These are phyloP conservation scores for Aphaenogaster floridana DNA, from an alignment of 1,140 invertebrate species.

Conservation along the genomic window DNA sequence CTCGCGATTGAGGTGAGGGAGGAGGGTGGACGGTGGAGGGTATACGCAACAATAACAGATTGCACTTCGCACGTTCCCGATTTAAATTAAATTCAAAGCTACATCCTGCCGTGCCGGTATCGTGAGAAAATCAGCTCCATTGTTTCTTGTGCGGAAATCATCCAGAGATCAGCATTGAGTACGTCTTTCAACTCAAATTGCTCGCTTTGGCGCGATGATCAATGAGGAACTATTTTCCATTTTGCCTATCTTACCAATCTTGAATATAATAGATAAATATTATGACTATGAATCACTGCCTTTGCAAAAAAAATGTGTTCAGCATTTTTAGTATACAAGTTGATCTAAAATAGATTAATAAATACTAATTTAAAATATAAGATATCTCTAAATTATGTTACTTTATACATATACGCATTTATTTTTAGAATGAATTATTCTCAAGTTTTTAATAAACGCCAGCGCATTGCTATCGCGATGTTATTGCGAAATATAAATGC, in stretches of 20 bases:
- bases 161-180: conserved; percentile 31
- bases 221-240: conserved; percentile 34
- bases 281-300: not conserved
- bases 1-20: conserved; percentile 26
- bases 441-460: not conserved
- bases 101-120: conserved; percentile 51
- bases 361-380: conserved; percentile 2
- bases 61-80: conserved; percentile 60
- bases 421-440: not conserved
- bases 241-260: conserved; percentile 29
- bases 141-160: conserved; percentile 51
- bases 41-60: conserved; percentile 52
- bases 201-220: conserved; percentile 4
- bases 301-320: not conserved
- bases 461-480: not conserved
- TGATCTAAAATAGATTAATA: not conserved
- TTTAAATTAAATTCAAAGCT: conserved; percentile 60
- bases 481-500: not conserved
- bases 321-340: not conserved
- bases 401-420: not conserved
- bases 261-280: not conserved
- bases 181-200: conserved; percentile 33
- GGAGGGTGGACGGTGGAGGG: not conserved
- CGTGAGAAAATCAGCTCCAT: conserved; percentile 53
- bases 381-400: not conserved